phyloP scores from a whole-genome alignment of 2,113 vertebrate species.

The Peucedramus taeniatus region DNA sequence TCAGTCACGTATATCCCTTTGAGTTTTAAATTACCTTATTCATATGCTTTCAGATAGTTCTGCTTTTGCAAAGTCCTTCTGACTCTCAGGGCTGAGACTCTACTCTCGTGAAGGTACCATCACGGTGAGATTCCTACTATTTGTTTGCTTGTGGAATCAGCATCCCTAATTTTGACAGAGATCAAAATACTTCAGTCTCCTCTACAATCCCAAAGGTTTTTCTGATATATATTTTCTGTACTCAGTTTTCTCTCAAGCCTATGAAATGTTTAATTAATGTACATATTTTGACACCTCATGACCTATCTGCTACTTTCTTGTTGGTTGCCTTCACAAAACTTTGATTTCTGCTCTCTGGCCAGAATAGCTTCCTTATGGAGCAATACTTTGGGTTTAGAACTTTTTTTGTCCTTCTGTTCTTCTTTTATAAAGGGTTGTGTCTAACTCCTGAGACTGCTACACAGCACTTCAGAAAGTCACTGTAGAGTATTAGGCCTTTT shows the following conservation, averaged over 20 bases:
- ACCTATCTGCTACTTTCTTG: background rate
- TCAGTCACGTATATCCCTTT: background rate
- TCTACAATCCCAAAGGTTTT: background rate
- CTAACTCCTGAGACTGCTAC: background rate
- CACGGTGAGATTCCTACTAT: background rate
- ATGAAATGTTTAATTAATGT: background rate
- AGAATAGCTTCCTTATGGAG: background rate
- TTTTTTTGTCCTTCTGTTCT: background rate
- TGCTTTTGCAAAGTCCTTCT: background rate
- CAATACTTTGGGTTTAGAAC: background rate
- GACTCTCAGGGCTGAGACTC: background rate
- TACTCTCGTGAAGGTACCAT: background rate
- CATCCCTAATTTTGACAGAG: background rate
- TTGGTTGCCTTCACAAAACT: background rate
- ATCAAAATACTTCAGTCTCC: background rate
- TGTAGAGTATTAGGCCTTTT: background rate
- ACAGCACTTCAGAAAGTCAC: background rate
- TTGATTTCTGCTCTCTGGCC: background rate
- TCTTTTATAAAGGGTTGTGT: background rate
- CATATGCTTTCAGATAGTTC: background rate
- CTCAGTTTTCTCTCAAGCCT: background rate
- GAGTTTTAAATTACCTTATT: slow-evolving; percentile 5
- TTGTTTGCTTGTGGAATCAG: background rate
- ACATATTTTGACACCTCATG: background rate
- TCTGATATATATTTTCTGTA: background rate